A percentile compares a stretch with the other conserved stretches of the same genome.
phyloP scores from a whole-genome alignment of 1,140 invertebrate species.

The Apis dorsata region DNA sequence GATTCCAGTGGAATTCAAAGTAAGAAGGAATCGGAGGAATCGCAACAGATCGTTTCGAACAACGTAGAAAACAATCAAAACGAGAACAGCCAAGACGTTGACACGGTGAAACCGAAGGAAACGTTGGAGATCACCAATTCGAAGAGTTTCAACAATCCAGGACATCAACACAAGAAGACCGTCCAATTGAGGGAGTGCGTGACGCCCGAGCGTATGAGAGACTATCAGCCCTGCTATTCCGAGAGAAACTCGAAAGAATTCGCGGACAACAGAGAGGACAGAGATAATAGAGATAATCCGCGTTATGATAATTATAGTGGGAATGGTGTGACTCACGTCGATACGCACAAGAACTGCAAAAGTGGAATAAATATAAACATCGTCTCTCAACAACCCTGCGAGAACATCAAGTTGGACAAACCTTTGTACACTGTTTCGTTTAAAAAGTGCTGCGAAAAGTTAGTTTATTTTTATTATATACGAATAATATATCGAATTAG shows the following conservation, averaged over 20 bases:
- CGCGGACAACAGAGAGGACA: neutral
- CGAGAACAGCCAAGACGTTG: neutral
- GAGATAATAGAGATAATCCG: neutral
- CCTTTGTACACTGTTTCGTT: slow-evolving; percentile 18
- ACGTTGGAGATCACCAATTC: neutral
- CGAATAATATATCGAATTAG: neutral
- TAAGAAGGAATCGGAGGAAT: neutral
- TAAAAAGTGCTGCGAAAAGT: slow-evolving; percentile 23
- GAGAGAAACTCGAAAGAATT: neutral
- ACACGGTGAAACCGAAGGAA: neutral
- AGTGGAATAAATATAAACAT: slow-evolving; percentile 41
- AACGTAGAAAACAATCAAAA: neutral
- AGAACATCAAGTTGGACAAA: neutral
- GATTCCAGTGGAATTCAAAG: neutral
- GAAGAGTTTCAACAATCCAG: neutral
- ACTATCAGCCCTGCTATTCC: neutral
- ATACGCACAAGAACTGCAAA: neutral
- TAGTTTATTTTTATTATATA: neutral
- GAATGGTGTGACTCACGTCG: neutral
- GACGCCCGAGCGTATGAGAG: slow-evolving; percentile 15
- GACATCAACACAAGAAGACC: neutral
- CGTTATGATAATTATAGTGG: neutral
- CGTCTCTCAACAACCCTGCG: neutral
- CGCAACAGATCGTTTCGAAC: neutral
- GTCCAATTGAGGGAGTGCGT: neutral